phyloP scores from a whole-genome alignment of 2,113 vertebrate species.

The Alosa alosa region DNA sequence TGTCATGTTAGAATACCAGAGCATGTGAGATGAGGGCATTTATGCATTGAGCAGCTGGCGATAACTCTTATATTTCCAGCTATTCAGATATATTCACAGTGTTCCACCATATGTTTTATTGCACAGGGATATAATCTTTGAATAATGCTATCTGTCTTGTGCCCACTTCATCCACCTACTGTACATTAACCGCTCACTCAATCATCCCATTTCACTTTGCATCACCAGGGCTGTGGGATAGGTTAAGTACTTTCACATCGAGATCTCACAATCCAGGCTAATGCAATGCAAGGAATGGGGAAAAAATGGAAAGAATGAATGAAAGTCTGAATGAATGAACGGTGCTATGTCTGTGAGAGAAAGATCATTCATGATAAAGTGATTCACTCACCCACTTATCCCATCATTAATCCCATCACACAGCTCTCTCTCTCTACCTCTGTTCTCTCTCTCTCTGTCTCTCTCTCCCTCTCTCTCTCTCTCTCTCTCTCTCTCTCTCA shows the following conservation, averaged over 20 bases:
- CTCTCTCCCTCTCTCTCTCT: neutral
- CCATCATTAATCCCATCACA: conserved; percentile 1
- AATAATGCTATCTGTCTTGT: neutral
- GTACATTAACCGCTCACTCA: neutral
- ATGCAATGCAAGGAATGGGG: neutral
- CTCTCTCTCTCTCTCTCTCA: neutral
- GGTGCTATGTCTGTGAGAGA: neutral
- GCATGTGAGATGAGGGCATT: neutral
- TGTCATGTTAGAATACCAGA: neutral
- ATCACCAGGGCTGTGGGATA: neutral
- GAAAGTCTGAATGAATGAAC: neutral
- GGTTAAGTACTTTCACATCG: neutral
- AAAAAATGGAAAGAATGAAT: neutral
- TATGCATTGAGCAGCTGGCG: neutral
- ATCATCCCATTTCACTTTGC: neutral
- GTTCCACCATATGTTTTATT: neutral
- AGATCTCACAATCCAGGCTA: neutral
- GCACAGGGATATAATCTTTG: neutral
- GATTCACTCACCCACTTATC: neutral
- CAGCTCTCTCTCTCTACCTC: neutral
- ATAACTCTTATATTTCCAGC: neutral
- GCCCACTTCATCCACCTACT: neutral
- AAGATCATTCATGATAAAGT: neutral
- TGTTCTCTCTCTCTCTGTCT: no score
- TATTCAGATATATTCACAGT: neutral